Percentiles rank a stretch among this genome's conserved stretches.
Evolutionary conservation across 2,113 vertebrate species (phyloP).

Genomic region (Rhinolophus ferrumequinum): DNA sequence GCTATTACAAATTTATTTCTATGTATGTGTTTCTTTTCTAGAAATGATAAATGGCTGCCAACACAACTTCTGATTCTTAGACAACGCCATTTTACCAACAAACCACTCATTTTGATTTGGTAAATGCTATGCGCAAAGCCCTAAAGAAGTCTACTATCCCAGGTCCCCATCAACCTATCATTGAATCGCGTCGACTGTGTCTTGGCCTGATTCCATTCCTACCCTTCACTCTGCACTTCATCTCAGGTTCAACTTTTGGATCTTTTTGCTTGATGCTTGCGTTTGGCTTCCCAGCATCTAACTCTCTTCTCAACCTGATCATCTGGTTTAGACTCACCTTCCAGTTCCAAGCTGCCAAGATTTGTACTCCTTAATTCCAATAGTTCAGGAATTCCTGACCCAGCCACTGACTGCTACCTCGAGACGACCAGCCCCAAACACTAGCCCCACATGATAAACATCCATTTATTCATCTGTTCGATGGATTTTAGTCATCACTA

Average conservation of each 20-base stretch:
- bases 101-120: not conserved
- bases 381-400: slow-evolving; percentile 10
- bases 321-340: slow-evolving; percentile 31
- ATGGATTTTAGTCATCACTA: not conserved
- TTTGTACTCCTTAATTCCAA: not conserved
- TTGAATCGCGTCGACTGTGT: not conserved
- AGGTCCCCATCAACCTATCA: not conserved
- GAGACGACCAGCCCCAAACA: not conserved
- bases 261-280: slow-evolving; percentile 18
- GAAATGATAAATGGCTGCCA: slow-evolving; percentile 23
- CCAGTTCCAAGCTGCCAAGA: not conserved
- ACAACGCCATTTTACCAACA: not conserved
- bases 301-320: not conserved
- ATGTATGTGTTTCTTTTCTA: slow-evolving; percentile 44
- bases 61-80: slow-evolving; percentile 5
- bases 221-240: not conserved
- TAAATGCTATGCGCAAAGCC: not conserved
- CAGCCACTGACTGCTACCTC: not conserved
- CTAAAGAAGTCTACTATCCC: not conserved
- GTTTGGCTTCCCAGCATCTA: not conserved
- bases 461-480: slow-evolving; percentile 26
- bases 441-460: not conserved
- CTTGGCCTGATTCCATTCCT: slow-evolving; percentile 4
- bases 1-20: slow-evolving; percentile 27
- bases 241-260: not conserved